phyloP scores from a whole-genome alignment of 2,888 invertebrate genomes.

The Parnassius smintheus region DNA sequence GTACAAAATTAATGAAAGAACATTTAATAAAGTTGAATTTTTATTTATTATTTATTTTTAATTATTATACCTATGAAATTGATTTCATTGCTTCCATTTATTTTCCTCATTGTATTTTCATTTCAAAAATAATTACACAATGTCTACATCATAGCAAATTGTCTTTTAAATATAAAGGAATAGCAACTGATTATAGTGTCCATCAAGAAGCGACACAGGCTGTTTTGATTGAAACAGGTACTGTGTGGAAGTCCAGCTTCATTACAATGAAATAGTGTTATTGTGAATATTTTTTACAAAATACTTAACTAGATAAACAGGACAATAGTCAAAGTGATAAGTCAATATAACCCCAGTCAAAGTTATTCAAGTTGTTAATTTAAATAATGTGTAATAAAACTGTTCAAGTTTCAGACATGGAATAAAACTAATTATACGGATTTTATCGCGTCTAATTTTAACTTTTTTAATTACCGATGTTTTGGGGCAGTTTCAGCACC shows the following conservation, averaged over 20 bases:
- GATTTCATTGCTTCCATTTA: too few species aligned
- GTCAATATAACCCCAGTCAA: not conserved
- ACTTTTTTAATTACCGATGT: too few species aligned
- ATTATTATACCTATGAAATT: too few species aligned
- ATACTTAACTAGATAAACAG: not conserved
- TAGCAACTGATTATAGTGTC: not conserved
- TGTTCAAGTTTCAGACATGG: not conserved
- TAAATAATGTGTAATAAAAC: not conserved
- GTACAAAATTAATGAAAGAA: too few species aligned
- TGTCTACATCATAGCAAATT: not conserved
- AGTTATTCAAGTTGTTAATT: not conserved
- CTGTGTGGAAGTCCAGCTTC: not conserved
- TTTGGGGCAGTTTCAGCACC: too few species aligned
- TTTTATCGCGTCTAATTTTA: too few species aligned
- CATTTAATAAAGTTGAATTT: too few species aligned
- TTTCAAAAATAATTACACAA: too few species aligned
- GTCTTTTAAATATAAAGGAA: not conserved
- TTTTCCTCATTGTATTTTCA: too few species aligned
- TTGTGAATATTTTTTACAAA: not conserved
- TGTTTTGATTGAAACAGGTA: not conserved
- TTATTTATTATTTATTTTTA: too few species aligned
- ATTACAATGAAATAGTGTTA: not conserved
- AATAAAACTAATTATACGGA: too few species aligned
- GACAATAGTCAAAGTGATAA: constrained; percentile 4
- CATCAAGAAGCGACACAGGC: not conserved